phyloP scores from a whole-genome alignment of 2,113 vertebrate genomes.

The Synodontis membranacea region DNA sequence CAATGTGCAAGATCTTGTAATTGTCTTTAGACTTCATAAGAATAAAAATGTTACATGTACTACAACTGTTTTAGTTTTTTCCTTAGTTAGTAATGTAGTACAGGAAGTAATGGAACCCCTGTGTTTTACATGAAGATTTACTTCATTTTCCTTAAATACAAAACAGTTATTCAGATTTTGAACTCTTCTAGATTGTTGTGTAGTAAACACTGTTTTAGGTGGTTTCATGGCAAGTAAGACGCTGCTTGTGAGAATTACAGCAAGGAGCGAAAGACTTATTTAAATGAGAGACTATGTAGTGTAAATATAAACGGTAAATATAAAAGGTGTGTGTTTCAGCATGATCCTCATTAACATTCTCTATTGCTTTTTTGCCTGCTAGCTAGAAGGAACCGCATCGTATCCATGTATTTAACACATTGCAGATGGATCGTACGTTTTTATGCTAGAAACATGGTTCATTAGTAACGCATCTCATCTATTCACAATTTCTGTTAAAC shows the following conservation, averaged over 20 bases:
- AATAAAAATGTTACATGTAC: neutral
- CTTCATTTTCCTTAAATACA: neutral
- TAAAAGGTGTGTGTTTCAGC: neutral
- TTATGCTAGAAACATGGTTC: neutral
- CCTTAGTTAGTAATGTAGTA: neutral
- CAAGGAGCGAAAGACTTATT: conserved; percentile 18
- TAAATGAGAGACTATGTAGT: neutral
- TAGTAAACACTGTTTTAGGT: neutral
- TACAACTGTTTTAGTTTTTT: neutral
- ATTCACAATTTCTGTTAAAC: conserved; percentile 1
- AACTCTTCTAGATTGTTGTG: neutral
- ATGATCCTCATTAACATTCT: neutral
- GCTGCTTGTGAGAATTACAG: conserved; percentile 32
- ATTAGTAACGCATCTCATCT: neutral
- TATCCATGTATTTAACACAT: neutral
- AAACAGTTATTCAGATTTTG: neutral
- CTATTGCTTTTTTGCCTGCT: neutral
- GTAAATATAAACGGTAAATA: conserved; percentile 9
- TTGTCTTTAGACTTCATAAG: neutral
- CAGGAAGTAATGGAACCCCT: neutral
- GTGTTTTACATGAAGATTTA: neutral
- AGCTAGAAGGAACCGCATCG: neutral
- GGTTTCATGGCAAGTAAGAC: neutral
- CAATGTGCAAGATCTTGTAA: neutral
- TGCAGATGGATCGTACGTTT: neutral